A percentile compares a stretch with the other conserved stretches of the same genome.
These are phyloP conservation scores for Centropristis striata DNA, from an alignment of 2,113 vertebrate species.

Conservation along the genomic window DNA sequence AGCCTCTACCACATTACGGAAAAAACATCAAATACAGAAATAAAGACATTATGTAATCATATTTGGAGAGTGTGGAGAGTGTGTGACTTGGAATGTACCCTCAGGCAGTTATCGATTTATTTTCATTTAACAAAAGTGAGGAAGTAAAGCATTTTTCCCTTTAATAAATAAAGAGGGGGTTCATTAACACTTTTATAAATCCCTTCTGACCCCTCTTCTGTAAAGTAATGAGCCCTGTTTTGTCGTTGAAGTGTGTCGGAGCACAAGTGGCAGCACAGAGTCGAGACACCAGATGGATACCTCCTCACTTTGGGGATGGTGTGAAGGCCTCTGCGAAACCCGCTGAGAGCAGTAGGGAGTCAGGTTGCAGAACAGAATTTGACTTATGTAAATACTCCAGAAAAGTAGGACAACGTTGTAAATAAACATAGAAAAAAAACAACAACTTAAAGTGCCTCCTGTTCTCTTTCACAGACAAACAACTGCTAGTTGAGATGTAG, in stretches of 20 bases:
- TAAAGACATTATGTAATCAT: conserved; percentile 20
- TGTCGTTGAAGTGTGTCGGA: conserved; percentile 24
- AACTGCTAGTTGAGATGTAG: conserved; percentile 46
- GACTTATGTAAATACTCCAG: conserved; percentile 25
- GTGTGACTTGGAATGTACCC: conserved; percentile 25
- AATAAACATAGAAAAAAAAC: conserved; percentile 45
- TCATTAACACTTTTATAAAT: not conserved
- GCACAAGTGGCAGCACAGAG: conserved; percentile 18
- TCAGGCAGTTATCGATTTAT: conserved; percentile 22
- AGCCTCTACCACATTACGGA: not conserved
- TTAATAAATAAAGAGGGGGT: conserved; percentile 7
- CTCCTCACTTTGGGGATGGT: conserved; percentile 21
- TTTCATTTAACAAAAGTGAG: conserved; percentile 25
- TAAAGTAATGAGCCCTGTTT: conserved; percentile 1
- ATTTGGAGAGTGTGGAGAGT: not conserved
- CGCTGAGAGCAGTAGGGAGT: not conserved
- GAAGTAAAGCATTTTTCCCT: not conserved
- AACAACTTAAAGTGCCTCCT: conserved; percentile 64
- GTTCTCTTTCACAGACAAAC: conserved; percentile 49
- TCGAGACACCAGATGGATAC: not conserved
- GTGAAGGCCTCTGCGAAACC: conserved; percentile 17
- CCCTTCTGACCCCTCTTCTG: not conserved
- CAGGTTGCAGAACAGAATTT: conserved; percentile 32
- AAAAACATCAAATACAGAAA: conserved; percentile 24
- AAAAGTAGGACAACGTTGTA: conserved; percentile 45